Evolutionary conservation across 2,888 invertebrate species (phyloP).

Genomic region (Tipula vernalis): DNA sequence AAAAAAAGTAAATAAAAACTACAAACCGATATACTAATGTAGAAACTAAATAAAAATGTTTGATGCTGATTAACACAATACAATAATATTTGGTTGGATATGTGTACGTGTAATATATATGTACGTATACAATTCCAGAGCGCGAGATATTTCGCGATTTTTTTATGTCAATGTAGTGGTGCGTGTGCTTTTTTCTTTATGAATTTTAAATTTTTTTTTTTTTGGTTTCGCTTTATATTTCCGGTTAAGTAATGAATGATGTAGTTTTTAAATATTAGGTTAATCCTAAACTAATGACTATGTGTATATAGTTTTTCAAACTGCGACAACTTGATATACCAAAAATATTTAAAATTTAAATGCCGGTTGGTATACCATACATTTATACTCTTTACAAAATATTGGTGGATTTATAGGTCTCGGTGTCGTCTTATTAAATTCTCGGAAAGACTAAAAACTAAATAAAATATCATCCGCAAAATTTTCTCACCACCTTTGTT

Average conservation of each 20-base stretch:
- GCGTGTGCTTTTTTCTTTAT: not conserved
- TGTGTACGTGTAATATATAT: not conserved
- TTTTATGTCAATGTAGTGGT: not conserved
- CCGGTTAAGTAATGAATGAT: slow-evolving; percentile 4
- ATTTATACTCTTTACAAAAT: not conserved
- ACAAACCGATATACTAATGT: too few relatives aligned
- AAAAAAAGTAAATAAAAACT: not conserved
- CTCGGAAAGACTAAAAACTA: not conserved
- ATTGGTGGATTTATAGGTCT: not conserved
- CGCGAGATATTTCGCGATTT: not conserved
- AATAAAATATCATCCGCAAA: too few relatives aligned
- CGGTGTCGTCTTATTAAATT: not conserved
- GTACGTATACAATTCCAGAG: not conserved
- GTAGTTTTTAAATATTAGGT: not conserved
- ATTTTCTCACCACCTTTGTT: too few relatives aligned
- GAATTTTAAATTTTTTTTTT: not conserved
- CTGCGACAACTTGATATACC: not conserved
- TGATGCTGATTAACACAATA: not conserved
- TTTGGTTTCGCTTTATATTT: not conserved
- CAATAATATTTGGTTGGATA: not conserved
- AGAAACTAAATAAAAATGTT: not conserved
- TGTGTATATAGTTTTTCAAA: not conserved
- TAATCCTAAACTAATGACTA: not conserved
- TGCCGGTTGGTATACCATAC: not conserved
- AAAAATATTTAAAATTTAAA: not conserved